A percentile compares a stretch with the other conserved stretches of the same genome.
Evolutionary conservation across 2,888 invertebrate genomes (phyloP).

Genomic region (Drosophila eohydei): DNA sequence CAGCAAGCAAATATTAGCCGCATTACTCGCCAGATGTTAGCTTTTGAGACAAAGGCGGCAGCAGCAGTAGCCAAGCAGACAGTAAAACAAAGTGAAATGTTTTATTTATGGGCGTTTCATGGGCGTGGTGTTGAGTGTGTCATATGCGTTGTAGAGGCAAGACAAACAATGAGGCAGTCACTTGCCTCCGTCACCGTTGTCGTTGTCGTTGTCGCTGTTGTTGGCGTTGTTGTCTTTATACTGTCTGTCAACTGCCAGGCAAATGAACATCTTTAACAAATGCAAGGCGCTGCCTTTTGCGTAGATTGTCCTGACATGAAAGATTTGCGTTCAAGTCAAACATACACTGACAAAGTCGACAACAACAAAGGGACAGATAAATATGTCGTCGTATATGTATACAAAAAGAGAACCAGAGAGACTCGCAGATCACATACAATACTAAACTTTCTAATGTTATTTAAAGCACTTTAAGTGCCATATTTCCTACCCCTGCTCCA

Average conservation of each 20-base stretch:
- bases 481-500: constrained; percentile 65
- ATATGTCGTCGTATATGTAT: neutral
- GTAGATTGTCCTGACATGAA: constrained; percentile 74
- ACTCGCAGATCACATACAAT: constrained; percentile 25
- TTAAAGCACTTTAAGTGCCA: constrained; percentile 80
- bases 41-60: constrained; percentile 28
- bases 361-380: constrained; percentile 38
- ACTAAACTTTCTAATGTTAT: constrained; percentile 79
- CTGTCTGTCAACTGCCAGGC: constrained; percentile 72
- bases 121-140: constrained; percentile 76
- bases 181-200: constrained; percentile 28
- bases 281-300: constrained; percentile 61
- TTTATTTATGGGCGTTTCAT: constrained; percentile 73
- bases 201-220: constrained; percentile 22
- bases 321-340: constrained; percentile 76
- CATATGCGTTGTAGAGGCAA: constrained; percentile 77
- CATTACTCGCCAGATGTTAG: constrained; percentile 35
- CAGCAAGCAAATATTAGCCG: constrained; percentile 46
- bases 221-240: constrained; percentile 24
- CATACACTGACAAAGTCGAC: constrained; percentile 75
- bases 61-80: constrained; percentile 45
- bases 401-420: constrained; percentile 11
- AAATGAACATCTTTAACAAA: constrained; percentile 80
- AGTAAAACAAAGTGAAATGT: constrained; percentile 76
- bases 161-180: constrained; percentile 70